Evolutionary conservation across 2,888 invertebrate genomes (phyloP), one percentile per base, ranked within the genome.

Genomic region (Plemyria rubiginata): DNA sequence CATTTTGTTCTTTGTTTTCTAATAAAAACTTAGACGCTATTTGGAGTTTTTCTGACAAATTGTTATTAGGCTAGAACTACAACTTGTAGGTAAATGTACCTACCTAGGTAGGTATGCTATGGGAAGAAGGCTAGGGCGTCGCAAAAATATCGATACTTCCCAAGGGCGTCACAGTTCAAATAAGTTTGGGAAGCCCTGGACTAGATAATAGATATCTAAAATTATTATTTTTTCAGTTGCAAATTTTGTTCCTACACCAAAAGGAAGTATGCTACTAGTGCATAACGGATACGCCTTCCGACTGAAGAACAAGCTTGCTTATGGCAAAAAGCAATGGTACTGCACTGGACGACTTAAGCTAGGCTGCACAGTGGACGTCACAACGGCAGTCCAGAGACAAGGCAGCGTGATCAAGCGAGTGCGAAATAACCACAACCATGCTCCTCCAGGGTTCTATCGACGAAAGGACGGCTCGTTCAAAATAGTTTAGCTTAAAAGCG

Each of bases 281-380:
- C 85, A 90, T 60, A 76, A 89, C 60, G 90, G 91, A 9, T 89
- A 81, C 66, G 90, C 91, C 46, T 91, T 91, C 65, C 79, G 91
- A 13, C 70, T 91, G 16, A 91, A 91, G 68, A 91, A 91, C 60
- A 90, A 89, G 74, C 70, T 91, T 53, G 91, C 91, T 0, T 88
- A 90, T 71, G 90, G 91, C 32, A 91, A 89, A 72, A 90, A 90
- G 60, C 91, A 91, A 63, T 91, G 91, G 91, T 91, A 91, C 64
- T 91, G 91, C 57, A 88, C 86, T 36, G 87, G 88, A 0, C 78
- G 91, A 2, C 84, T 80, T 0, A 90, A 90, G 68, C 86, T 88
- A 0, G 90, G 90, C 13, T 91, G 91, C 64, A 84, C 82, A n/a
- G 91, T 88, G 9, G 90, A 88, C 62, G 79, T 90, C 0, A 90